A percentile compares a stretch with the other conserved stretches of the same genome.
Evolutionary conservation across 2,113 vertebrate species (phyloP).

Genomic region (Eulemur rufifrons): DNA sequence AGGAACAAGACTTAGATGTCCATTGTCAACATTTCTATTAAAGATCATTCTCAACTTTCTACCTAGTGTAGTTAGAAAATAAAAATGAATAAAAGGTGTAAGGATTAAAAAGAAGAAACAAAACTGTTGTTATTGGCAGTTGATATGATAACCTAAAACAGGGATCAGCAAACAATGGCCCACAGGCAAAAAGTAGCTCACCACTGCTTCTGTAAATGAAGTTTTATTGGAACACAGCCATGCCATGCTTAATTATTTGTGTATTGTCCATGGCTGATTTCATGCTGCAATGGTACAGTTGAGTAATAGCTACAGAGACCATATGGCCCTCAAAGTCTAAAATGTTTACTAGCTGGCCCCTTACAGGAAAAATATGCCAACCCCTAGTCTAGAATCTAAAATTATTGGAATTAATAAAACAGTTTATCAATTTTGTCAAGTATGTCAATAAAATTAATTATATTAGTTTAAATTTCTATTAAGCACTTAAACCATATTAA

Average conservation of each 20-base stretch:
- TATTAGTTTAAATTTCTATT: neutral
- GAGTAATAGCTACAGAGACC: neutral
- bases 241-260: neutral
- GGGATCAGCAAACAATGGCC: neutral
- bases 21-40: neutral
- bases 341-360: neutral
- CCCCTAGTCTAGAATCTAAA: neutral
- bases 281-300: neutral
- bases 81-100: neutral
- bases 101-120: neutral
- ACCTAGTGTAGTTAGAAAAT: neutral
- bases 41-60: neutral
- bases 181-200: neutral
- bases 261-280: neutral
- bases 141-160: neutral
- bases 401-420: neutral
- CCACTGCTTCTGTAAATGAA: neutral
- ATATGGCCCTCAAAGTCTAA: neutral
- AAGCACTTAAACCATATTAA: neutral
- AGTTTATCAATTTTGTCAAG: neutral
- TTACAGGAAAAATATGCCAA: neutral
- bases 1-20: neutral
- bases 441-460: neutral
- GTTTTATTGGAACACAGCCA: neutral
- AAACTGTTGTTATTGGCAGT: neutral